These are phyloP conservation scores for Podilymbus podiceps DNA, from an alignment of 2,113 vertebrate species.

Conservation along the genomic window DNA sequence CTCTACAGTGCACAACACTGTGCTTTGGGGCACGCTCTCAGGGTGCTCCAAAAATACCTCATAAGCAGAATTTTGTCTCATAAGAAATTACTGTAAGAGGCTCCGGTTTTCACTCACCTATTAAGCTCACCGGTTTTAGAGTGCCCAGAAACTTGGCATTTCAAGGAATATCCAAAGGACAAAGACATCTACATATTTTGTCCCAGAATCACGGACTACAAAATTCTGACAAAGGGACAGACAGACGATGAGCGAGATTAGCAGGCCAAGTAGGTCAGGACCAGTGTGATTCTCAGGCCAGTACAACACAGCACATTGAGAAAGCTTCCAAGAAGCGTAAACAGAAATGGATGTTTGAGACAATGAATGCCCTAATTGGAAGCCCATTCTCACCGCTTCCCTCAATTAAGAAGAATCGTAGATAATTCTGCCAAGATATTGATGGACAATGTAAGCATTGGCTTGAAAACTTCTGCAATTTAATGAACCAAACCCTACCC, in stretches of 20 bases:
- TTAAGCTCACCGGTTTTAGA: neutral
- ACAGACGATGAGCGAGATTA: constrained; percentile 45
- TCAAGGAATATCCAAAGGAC: constrained; percentile 38
- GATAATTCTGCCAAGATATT: constrained; percentile 65
- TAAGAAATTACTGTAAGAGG: neutral
- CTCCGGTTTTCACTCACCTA: neutral
- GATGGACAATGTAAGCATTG: constrained; percentile 64
- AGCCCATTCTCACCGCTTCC: constrained; percentile 60
- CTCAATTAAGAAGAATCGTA: constrained; percentile 58
- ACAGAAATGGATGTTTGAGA: constrained; percentile 63
- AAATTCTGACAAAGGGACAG: constrained; percentile 46
- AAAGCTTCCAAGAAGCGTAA: constrained; percentile 65
- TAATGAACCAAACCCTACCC: constrained; percentile 45
- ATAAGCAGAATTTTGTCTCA: neutral
- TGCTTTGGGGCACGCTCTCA: neutral
- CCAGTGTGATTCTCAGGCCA: constrained; percentile 61
- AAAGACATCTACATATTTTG: constrained; percentile 26
- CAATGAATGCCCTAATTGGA: constrained; percentile 67
- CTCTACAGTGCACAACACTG: neutral
- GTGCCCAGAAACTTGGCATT: constrained; percentile 5
- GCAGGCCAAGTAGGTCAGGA: constrained; percentile 63
- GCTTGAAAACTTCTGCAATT: constrained; percentile 54
- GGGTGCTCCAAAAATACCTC: neutral
- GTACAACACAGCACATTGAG: constrained; percentile 66
- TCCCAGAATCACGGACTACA: neutral